phyloP scores from a whole-genome alignment of 2,797 vertebrate genomes.

The Smutsia temminckii region DNA sequence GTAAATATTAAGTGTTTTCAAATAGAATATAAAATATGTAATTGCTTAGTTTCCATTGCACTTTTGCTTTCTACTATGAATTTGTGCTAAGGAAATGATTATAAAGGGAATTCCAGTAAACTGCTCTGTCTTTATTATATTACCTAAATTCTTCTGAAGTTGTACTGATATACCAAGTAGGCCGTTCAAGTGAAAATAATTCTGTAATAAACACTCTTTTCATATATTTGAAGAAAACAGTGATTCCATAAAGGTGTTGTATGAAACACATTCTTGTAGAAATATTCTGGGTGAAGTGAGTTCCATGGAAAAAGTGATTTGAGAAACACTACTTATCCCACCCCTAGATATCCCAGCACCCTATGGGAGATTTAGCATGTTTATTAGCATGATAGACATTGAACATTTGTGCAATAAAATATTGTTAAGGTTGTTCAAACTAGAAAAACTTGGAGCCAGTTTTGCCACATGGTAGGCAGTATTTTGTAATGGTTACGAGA shows the following conservation, averaged over 20 bases:
- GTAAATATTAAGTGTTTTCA: constrained; percentile 32
- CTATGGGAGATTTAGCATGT: background rate
- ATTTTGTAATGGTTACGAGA: background rate
- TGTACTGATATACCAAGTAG: background rate
- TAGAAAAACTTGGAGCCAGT: background rate
- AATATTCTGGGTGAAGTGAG: background rate
- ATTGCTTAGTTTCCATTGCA: background rate
- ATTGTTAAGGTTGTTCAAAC: background rate
- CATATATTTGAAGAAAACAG: constrained; percentile 16
- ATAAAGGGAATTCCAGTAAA: constrained; percentile 9
- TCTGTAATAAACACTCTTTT: constrained; percentile 3
- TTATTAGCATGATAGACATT: background rate
- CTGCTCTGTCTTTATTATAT: background rate
- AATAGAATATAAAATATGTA: background rate
- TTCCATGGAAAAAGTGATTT: background rate
- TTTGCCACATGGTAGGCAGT: background rate
- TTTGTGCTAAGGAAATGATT: background rate
- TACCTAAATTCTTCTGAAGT: background rate
- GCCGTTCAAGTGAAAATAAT: constrained; percentile 12
- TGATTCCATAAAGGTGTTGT: background rate
- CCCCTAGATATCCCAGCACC: background rate
- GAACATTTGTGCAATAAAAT: background rate
- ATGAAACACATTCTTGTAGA: constrained; percentile 5
- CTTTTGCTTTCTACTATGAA: background rate
- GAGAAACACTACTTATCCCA: background rate